These are phyloP conservation scores for Tetragonula clypearis DNA, from an alignment of 1,140 invertebrate genomes.

Conservation along the genomic window DNA sequence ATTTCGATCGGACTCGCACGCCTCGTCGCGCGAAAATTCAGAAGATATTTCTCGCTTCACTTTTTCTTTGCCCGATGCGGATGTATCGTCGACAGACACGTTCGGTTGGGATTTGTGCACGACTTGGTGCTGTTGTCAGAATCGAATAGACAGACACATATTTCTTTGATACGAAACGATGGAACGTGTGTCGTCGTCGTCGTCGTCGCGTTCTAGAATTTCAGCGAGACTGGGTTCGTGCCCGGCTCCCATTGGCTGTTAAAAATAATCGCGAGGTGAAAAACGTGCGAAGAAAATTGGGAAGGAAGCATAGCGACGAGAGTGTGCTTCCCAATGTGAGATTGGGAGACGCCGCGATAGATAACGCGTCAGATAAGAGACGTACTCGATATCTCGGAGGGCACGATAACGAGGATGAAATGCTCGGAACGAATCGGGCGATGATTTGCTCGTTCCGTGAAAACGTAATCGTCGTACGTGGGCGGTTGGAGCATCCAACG, in stretches of 20 bases:
- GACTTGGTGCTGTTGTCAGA: background rate
- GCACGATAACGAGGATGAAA: conserved; percentile 47
- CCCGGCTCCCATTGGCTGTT: background rate
- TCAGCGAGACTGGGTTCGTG: background rate
- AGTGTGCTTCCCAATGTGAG: conserved; percentile 6
- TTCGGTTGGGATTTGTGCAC: background rate
- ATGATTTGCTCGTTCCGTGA: background rate
- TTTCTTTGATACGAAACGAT: background rate
- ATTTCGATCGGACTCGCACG: background rate
- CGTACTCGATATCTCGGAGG: conserved; percentile 2
- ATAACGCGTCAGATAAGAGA: conserved; percentile 32
- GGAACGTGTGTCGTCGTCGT: background rate
- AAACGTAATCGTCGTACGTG: background rate
- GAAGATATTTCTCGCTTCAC: too few species aligned
- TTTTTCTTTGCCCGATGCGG: too few species aligned
- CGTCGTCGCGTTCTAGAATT: background rate
- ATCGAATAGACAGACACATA: background rate
- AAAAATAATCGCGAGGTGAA: background rate
- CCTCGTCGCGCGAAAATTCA: too few species aligned
- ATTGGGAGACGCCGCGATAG: conserved; percentile 44
- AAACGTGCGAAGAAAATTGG: background rate
- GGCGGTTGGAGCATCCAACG: too few species aligned
- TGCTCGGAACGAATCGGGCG: background rate
- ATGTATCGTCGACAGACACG: background rate
- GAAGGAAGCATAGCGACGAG: too few species aligned